phyloP scores from a whole-genome alignment of 2,797 vertebrate species.

The Thunnus albacares region DNA sequence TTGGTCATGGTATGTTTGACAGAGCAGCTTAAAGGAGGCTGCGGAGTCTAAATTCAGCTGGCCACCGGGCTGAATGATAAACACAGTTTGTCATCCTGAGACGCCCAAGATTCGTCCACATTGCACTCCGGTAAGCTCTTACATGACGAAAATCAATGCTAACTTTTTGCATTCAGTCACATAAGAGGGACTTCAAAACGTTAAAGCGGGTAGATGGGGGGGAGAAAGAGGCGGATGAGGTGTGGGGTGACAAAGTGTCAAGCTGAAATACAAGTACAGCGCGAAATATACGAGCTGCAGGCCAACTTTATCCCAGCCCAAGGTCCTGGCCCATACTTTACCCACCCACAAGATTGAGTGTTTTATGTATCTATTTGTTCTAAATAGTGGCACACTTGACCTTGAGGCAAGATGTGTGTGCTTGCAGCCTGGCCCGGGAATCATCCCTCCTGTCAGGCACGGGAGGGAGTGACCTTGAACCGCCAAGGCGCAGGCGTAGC shows the following conservation, averaged over 20 bases:
- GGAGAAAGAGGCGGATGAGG: slow-evolving; percentile 2
- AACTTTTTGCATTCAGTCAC: slow-evolving; percentile 69
- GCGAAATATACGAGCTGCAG: slow-evolving; percentile 76
- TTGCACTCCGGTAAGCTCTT: slow-evolving; percentile 60
- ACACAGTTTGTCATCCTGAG: slow-evolving; percentile 65
- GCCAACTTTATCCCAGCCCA: slow-evolving; percentile 78
- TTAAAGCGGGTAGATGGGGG: slow-evolving; percentile 24
- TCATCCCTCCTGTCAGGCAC: slow-evolving; percentile 85
- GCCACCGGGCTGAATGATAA: slow-evolving; percentile 65
- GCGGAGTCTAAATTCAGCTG: slow-evolving; percentile 71
- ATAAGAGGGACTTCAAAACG: slow-evolving; percentile 61
- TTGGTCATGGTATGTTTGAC: slow-evolving; percentile 77
- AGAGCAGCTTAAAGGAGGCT: slow-evolving; percentile 70
- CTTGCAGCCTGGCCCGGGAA: slow-evolving; percentile 73
- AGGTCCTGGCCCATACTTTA: slow-evolving; percentile 78
- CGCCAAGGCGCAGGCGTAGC: slow-evolving; percentile 78
- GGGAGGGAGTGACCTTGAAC: slow-evolving; percentile 86
- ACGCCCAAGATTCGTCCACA: slow-evolving; percentile 48
- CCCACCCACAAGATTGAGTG: slow-evolving; percentile 80
- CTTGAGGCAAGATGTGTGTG: slow-evolving; percentile 84
- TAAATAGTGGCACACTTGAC: slow-evolving; percentile 87
- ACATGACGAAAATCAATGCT: slow-evolving; percentile 74
- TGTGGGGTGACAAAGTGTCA: slow-evolving; percentile 68
- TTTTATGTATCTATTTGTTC: slow-evolving; percentile 87
- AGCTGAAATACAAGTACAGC: slow-evolving; percentile 81